phyloP scores from a whole-genome alignment of 2,888 invertebrate genomes.

The Tiliacea citrago region DNA sequence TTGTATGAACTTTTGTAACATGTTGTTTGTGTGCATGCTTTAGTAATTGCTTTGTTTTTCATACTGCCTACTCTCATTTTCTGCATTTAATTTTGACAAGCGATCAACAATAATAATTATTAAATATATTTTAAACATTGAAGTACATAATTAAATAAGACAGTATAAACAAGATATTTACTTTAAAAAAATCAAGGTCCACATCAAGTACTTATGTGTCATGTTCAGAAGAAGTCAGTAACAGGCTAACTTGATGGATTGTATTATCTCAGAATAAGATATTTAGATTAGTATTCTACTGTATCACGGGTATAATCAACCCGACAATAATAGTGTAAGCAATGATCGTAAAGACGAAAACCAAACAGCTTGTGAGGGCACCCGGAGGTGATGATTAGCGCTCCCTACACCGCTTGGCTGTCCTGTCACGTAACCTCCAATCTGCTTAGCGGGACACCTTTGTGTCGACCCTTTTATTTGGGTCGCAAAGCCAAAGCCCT shows the following conservation, averaged over 20 bases:
- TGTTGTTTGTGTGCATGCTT: background rate
- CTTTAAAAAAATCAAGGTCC: background rate
- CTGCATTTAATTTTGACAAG: background rate
- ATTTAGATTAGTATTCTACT: constrained; percentile 34
- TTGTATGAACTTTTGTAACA: background rate
- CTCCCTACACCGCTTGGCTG: constrained; percentile 73
- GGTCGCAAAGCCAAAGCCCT: constrained; percentile 81
- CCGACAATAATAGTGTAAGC: constrained; percentile 39
- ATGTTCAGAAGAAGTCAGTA: background rate
- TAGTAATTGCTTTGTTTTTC: constrained; percentile 9
- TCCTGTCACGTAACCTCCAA: constrained; percentile 84
- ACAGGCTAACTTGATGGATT: background rate
- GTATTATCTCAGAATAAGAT: background rate
- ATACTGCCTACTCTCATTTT: background rate
- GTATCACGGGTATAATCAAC: constrained; percentile 19
- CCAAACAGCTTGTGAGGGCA: constrained; percentile 72
- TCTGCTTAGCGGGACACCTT: constrained; percentile 88
- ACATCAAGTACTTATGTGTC: background rate
- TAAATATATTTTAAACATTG: background rate
- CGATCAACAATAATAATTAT: background rate
- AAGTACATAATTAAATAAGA: background rate
- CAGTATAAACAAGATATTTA: background rate
- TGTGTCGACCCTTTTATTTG: constrained; percentile 84
- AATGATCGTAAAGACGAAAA: constrained; percentile 63
- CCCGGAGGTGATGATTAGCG: constrained; percentile 79